A percentile compares a stretch with the other conserved stretches of the same genome.
phyloP scores from a whole-genome alignment of 2,113 vertebrate genomes.

The Oreocharis arfaki region DNA sequence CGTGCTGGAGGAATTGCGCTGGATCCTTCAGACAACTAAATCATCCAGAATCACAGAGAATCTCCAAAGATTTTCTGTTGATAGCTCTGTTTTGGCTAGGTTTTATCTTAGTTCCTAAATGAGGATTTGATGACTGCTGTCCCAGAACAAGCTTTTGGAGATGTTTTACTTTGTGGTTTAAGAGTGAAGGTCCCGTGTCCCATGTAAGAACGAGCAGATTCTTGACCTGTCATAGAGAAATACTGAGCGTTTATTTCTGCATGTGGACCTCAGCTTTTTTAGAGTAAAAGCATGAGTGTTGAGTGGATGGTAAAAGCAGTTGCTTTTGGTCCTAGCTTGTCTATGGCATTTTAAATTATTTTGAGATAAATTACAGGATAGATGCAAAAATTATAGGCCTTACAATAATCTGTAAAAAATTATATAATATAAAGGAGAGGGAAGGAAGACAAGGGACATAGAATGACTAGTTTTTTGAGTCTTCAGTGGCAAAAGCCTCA shows the following conservation, averaged over 20 bases:
- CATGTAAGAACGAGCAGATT: background rate
- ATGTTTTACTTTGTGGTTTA: background rate
- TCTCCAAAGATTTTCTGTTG: background rate
- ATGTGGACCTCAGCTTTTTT: slow-evolving; percentile 44
- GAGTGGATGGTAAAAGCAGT: slow-evolving; percentile 45
- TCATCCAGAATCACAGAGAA: background rate
- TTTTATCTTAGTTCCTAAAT: background rate
- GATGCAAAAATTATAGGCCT: slow-evolving; percentile 50
- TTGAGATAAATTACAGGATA: slow-evolving; percentile 51
- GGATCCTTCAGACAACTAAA: background rate
- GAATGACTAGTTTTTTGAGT: slow-evolving; percentile 30
- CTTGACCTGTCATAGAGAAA: background rate
- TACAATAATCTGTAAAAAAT: slow-evolving; percentile 49
- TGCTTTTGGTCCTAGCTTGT: slow-evolving; percentile 49
- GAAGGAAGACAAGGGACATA: background rate
- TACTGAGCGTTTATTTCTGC: slow-evolving; percentile 23
- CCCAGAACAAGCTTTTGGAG: background rate
- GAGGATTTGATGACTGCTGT: background rate
- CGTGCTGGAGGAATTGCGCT: background rate
- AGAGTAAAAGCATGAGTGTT: slow-evolving; percentile 58
- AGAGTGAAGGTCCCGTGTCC: background rate
- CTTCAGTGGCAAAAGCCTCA: slow-evolving; percentile 48
- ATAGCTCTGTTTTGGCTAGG: background rate
- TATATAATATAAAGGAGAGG: background rate
- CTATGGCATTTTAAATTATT: slow-evolving; percentile 52